Conservation (phyloP, 2,888 invertebrate genomes). For the Hybos culiciformis region DNA sequence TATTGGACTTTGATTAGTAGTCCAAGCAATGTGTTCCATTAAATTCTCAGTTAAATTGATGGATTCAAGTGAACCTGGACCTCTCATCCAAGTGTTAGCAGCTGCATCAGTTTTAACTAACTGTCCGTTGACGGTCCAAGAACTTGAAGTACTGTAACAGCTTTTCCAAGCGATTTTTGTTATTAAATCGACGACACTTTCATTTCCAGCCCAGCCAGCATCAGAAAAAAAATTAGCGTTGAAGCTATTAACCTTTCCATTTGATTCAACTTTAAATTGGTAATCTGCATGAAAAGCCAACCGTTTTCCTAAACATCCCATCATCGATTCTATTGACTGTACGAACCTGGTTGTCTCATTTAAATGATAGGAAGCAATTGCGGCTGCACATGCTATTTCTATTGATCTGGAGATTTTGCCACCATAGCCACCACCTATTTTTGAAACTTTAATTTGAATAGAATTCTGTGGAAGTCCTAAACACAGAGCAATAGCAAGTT, state of each 20-base stretch:
- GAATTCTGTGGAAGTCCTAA: constrained; percentile 39
- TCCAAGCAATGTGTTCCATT: constrained; percentile 51
- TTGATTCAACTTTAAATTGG: constrained; percentile 44
- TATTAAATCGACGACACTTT: constrained; percentile 22
- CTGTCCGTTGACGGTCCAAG: constrained; percentile 54
- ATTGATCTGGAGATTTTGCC: constrained; percentile 47
- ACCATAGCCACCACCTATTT: constrained; percentile 55
- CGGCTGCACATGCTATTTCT: constrained; percentile 46
- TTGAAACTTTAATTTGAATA: constrained; percentile 35
- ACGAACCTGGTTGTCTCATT: constrained; percentile 50
- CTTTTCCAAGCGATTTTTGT: constrained; percentile 36
- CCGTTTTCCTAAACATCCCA: constrained; percentile 51
- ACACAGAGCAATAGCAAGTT: constrained; percentile 39
- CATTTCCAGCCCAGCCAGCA: constrained; percentile 37
- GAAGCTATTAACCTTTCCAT: constrained; percentile 50
- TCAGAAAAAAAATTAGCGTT: constrained; percentile 39
- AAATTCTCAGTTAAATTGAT: constrained; percentile 45
- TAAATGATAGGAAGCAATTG: constrained; percentile 42
- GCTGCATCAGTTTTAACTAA: constrained; percentile 39
- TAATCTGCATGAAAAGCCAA: constrained; percentile 43
- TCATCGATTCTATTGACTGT: constrained; percentile 50
- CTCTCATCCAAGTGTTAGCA: constrained; percentile 14
- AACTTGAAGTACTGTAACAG: constrained; percentile 41
- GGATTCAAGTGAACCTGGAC: constrained; percentile 42
- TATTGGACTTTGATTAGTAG: constrained; percentile 40